Evolutionary conservation across 2,797 vertebrate genomes (phyloP), one percentile per base, ranked within the genome.

Genomic region (Adelosebastes latens): DNA sequence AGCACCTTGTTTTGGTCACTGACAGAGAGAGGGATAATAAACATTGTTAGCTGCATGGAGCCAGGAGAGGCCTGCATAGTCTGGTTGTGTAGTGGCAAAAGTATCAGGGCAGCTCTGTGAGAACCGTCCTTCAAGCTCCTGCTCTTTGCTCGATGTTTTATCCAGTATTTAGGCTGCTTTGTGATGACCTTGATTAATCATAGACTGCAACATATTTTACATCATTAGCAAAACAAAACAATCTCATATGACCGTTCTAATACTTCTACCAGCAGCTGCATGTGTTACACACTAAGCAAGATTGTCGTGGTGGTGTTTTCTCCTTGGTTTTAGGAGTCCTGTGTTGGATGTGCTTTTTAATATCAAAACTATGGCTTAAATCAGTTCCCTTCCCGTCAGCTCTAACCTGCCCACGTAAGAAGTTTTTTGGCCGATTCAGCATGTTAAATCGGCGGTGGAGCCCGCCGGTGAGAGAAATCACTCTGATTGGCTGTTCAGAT

Each of bases 1-100:
- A 90, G 89, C 79, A 87, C 85, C 89, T 88, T 90, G 87, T 92
- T 92, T 90, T 90, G 84, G 87, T 88, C 87, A 87, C 80, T 86
- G 83, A 86, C 62, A 20, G 82, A 59, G 72, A 80, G 66, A 78
- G 70, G 81, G 77, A 88, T 88, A 80, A 89, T 89, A 89, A 92
- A 88, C 86, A 87, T 87, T 88, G 86, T 88, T 88, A 87, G 84
- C 63, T 36, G 66, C 58, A 72, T 12, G 16, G 67, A 34, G 34
- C 52, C 24, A 16, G 13, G 46, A 81, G 70, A 65, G 56, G 11
- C 55, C 39, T 2, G 14, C 70, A 39, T 72, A 42, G 58, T 75
- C 31, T 55, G 55, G 24, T 72, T 39, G 56, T 75, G 52, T 42
- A 12, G 75, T 34, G 61, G 63, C 52, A 31, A 34, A 75, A 58